Evolutionary conservation across 2,113 vertebrate species (phyloP), one percentile per base, ranked within the genome.

Genomic region (Poeciliopsis retropinna): DNA sequence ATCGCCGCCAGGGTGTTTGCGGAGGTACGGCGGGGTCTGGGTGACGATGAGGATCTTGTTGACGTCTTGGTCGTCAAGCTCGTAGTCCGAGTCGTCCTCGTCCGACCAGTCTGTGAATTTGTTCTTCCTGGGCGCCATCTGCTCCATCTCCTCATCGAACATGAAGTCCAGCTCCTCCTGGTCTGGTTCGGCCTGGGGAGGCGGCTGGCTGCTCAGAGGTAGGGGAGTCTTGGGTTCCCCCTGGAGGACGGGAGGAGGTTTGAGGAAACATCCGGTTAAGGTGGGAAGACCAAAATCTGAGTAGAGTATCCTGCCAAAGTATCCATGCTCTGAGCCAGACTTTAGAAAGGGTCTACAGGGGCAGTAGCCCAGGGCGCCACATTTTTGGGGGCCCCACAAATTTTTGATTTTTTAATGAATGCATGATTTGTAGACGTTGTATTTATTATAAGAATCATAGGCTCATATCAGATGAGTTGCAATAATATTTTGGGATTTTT

Each of bases 1-100:
- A 85, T 99, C 98, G 0, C 98, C 98, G 0, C 96, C 91, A 0
- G 98, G 98, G 15, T 99, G 98, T 64, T 97, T 97, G 4, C 97
- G 96, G 60, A 98, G 75, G 72, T 98, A 96, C 0, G 98, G 98
- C 0, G 98, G 98, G 0, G 98, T 99, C 92, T 99, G 98, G 0
- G 97, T 99, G 81, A 99, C 98, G 0, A 99, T 99, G 9, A 99
- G 97, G 81, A 99, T 98, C 93, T 99, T 99, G 94, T 99, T 97
- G 82, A 99, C 97, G 0, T 99, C 98, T 0, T 93, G 92, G 85
- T 99, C 98, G 0, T 99, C 97, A 0, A 99, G 95, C 87, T 99
- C 98, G 0, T 97, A 96, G 88, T 99, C 98, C 0, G 98, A 98
- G 87, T 99, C 97, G 34, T 99, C 97, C 0, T 99, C 97, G 0